Evolutionary conservation across 2,113 vertebrate species (phyloP), one percentile per base, ranked within the genome.

Genomic region (Mus musculus): DNA sequence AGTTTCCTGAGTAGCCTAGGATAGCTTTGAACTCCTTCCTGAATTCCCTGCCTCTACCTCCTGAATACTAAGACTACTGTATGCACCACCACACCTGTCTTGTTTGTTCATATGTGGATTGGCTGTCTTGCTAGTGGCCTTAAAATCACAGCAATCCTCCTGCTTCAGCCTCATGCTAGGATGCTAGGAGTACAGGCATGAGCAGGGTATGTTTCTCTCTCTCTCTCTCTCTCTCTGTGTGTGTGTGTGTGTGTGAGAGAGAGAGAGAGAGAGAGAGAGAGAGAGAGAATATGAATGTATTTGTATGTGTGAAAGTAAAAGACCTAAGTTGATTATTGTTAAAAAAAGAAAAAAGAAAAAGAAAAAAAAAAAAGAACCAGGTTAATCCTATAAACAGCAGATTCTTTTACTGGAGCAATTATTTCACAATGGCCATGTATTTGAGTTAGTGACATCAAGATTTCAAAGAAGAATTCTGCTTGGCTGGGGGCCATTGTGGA

Each of bases 401-500:
- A 77, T 46, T 42, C 65, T 94, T 92, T 65, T 33, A 17, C 14
- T 54, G 19, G 30, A 90, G 4, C 26, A 24, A 56, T 65, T 63
- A 75, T 89, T 92, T 95, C 56, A 49, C 56, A 67, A 39, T 61
- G 46, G 46, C 36, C 20, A 46, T 7, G 5, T 65, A 46, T 75
- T 80, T 89, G 12, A 84, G 61, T 81, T 65, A 90, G 65, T 46
- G 14, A 33, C n/a, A 46, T 82, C 6, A 54, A 52, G 49, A 78
- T 91, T 59, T 95, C 56, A 89, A 39, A 88, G 81, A 63, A 90
- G 63, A 80, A 63, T 52, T 80, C 39, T 54, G 54, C 75, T 85
- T 80, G 80, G 1, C 42, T 81, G 49, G n/a, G 80, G 81, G 78
- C 69, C 80, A 75, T 20, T 20, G 30, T 71, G 59, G 33, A 61